phyloP scores from a whole-genome alignment of 2,797 vertebrate genomes.

The Sebastes paucispinis region DNA sequence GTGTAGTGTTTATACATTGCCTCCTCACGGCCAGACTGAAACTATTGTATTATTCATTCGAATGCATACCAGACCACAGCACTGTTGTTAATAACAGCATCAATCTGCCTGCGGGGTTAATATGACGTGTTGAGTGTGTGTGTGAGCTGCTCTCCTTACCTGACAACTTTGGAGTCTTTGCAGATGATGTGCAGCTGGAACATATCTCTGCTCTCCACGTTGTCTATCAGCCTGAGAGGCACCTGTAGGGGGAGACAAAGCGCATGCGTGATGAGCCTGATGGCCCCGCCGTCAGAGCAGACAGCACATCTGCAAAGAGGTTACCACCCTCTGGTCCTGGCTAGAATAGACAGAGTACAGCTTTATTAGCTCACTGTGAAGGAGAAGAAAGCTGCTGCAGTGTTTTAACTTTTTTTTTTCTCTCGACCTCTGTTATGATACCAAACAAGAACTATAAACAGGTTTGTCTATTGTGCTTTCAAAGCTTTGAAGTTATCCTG shows the following conservation, averaged over 20 bases:
- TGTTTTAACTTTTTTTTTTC: neutral
- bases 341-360: neutral
- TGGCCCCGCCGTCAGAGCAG: neutral
- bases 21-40: neutral
- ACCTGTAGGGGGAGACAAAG: constrained; percentile 86
- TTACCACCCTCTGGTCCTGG: constrained; percentile 48
- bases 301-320: constrained; percentile 32
- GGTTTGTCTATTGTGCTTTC: neutral
- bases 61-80: neutral
- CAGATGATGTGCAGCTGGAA: constrained; percentile 98
- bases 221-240: constrained; percentile 97
- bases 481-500: neutral
- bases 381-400: neutral
- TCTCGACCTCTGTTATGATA: neutral
- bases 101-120: neutral
- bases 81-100: neutral
- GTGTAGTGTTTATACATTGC: neutral
- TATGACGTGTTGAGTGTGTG: neutral
- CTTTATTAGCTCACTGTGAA: constrained; percentile 2
- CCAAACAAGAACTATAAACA: neutral
- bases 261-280: neutral
- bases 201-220: constrained; percentile 98
- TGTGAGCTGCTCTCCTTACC: constrained; percentile 76
- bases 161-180: constrained; percentile 99
- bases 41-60: constrained; percentile 5